Evolutionary conservation across 2,888 invertebrate species (phyloP).

Genomic region (Alentia gelatinosa): DNA sequence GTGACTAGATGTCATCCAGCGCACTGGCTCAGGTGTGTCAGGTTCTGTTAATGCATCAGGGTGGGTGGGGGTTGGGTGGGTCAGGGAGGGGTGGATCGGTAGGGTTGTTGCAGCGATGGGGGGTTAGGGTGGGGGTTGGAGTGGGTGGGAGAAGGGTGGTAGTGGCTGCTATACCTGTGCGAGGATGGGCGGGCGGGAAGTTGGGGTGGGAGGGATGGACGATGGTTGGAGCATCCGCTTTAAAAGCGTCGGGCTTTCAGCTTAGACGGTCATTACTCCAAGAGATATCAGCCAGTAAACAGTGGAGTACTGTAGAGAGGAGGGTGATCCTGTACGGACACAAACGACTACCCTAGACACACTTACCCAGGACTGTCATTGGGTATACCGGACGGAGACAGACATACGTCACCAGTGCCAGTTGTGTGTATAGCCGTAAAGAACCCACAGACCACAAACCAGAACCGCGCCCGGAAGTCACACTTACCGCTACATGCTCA

Average conservation of each 20-base stretch:
- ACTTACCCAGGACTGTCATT: too few relatives aligned
- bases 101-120: neutral
- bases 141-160: neutral
- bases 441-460: too few relatives aligned
- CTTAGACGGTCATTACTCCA: slow-evolving; percentile 9
- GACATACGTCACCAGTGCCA: too few relatives aligned
- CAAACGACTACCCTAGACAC: too few relatives aligned
- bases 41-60: slow-evolving; percentile 45
- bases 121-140: neutral
- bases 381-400: too few relatives aligned
- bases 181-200: neutral
- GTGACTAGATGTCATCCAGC: slow-evolving; percentile 35
- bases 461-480: too few relatives aligned
- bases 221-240: neutral
- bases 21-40: slow-evolving; percentile 44
- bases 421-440: too few relatives aligned
- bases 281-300: neutral
- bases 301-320: too few relatives aligned
- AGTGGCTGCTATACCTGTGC: too few relatives aligned
- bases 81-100: neutral
- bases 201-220: neutral
- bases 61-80: neutral
- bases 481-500: too few relatives aligned
- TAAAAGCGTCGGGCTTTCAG: neutral
- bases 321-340: too few relatives aligned